Base-by-base conservation (phyloP, 2,113 vertebrate genomes). In the Rhabdornis inornatus region DNA sequence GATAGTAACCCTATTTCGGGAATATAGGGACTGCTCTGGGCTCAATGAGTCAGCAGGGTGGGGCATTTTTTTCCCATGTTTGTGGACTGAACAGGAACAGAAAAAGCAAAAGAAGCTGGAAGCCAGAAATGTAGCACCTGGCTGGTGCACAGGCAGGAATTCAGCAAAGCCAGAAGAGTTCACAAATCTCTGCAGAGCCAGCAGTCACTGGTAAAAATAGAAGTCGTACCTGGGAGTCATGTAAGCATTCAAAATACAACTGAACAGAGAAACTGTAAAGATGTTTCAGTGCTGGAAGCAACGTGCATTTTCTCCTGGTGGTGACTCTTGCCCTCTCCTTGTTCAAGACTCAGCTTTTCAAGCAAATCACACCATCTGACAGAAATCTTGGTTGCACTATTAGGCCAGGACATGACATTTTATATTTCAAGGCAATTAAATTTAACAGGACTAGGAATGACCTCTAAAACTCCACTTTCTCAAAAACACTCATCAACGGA, bases 31-130 rank as follows among this genome's bases (percentile, higher is more conserved):
- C 87, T 88, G 90, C 76, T 90, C 89, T 63, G 90, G 92, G 45
- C 84, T 74, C 87, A 74, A 3, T 96, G 95, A 96, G 86, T 96
- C 96, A 97, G 92, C 72, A 65, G 96, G 95, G 95, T 89, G 94
- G 88, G 86, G 90, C 85, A 49, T 13, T 63, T 85, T 87, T 83
- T 90, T 84, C 80, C 94, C 88, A 72, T 93, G 92, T 90, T 96
- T 89, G 92, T 92, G 69, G 53, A 64, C 52, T 78, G 88, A 84
- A 77, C 49, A 47, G 83, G 93, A 96, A 95, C 64, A 71, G 60
- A 94, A 92, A 89, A 76, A 68, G 65, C 60, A 74, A 66, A 90
- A 77, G 82, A 74, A 89, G 61, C 49, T 95, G 77, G 65, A 89
- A 92, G 57, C 37, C 65, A 87, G 57, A 86, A 94, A 84, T 60